Percentiles rank a stretch among this genome's conserved stretches.
These are phyloP conservation scores for Elegia similella DNA, from an alignment of 2,888 invertebrate genomes.

Conservation along the genomic window DNA sequence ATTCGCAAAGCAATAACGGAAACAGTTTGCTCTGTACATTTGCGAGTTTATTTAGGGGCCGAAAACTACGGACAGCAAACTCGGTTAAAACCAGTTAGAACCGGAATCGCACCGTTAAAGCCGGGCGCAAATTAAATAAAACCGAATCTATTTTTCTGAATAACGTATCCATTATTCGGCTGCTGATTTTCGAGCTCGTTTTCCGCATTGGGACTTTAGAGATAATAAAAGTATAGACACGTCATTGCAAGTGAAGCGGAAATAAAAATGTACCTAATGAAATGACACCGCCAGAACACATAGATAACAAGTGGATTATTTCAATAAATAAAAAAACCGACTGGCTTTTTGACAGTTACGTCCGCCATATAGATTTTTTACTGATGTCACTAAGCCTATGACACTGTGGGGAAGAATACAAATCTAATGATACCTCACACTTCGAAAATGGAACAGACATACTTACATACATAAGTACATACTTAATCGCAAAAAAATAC, in stretches of 20 bases:
- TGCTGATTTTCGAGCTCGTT: constrained; percentile 3
- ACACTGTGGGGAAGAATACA: no score
- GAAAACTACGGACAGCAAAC: constrained; percentile 3
- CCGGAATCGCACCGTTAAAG: constrained; percentile 3
- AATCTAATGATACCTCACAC: no score
- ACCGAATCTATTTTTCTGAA: constrained; percentile 7
- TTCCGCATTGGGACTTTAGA: neutral
- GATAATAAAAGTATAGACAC: neutral
- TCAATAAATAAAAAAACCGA: no score
- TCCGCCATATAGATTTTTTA: no score
- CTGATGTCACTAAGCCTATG: no score
- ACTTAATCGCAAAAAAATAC: no score
- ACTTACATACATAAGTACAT: no score
- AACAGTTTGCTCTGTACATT: constrained; percentile 8
- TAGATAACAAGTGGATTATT: no score
- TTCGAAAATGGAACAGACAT: no score
- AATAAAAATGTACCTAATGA: no score
- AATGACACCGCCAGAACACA: no score
- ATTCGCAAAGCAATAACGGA: constrained; percentile 7
- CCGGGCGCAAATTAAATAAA: constrained; percentile 7
- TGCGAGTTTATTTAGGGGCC: constrained; percentile 9
- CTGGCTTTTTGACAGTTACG: no score
- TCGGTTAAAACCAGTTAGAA: constrained; percentile 5
- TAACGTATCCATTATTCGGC: constrained; percentile 1
- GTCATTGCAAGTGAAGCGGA: neutral